Evolutionary conservation across 2,797 vertebrate species (phyloP).

Genomic region (Yasuhikotakia modesta): DNA sequence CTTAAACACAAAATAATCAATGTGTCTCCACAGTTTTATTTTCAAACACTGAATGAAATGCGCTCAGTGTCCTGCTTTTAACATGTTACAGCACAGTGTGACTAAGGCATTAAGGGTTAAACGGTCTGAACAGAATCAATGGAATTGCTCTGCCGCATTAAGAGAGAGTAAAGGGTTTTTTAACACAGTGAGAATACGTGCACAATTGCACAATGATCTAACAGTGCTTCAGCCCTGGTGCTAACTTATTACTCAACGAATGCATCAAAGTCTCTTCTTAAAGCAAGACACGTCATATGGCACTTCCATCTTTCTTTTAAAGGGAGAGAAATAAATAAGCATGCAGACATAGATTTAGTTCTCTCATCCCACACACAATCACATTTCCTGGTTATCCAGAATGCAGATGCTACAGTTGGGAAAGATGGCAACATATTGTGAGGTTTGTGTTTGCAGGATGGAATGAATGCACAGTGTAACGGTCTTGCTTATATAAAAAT

Average conservation of each 20-base stretch:
- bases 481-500: conserved; percentile 53
- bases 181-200: conserved; percentile 14
- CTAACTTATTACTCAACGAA: conserved; percentile 10
- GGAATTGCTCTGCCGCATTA: neutral
- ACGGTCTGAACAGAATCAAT: conserved; percentile 1
- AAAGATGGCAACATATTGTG: too few relatives aligned
- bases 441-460: too few relatives aligned
- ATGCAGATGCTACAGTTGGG: too few relatives aligned
- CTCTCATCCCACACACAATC: conserved; percentile 3
- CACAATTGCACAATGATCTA: neutral
- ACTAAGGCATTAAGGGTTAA: conserved; percentile 49
- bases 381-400: neutral
- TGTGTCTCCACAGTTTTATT: neutral
- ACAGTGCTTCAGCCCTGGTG: conserved; percentile 50
- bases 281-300: conserved; percentile 45
- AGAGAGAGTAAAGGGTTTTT: conserved; percentile 27
- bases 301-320: neutral
- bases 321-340: neutral
- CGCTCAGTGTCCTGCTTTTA: conserved; percentile 3
- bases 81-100: conserved; percentile 27
- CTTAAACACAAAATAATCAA: neutral
- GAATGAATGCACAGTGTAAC: conserved; percentile 31
- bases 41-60: neutral
- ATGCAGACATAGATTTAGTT: neutral
- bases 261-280: neutral